Evolutionary conservation across 2,888 invertebrate genomes (phyloP), one percentile per base, ranked within the genome.

Genomic region (Troilus luridus): DNA sequence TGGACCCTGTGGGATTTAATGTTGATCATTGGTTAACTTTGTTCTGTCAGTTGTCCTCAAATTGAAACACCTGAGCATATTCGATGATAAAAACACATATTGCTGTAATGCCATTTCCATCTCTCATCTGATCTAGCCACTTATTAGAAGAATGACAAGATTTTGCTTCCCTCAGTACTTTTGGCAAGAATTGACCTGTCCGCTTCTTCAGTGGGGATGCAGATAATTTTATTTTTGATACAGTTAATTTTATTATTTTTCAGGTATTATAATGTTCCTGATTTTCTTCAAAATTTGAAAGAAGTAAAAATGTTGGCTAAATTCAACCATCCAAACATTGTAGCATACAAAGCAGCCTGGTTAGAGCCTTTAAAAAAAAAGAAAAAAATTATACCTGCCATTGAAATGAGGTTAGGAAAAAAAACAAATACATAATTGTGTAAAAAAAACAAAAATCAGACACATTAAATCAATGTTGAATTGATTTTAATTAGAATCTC

Each of bases 341-440:
- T 98, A 10, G 96, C 97, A 54, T 98, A 97, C 93, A 97, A 97
- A 94, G 96, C 96, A 0, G 97, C 97, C 0, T 98, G 98, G 98
- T 94, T 97, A 60, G 97, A 97, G 94, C 95, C 96, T 72, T 85
- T 92, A 17, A 89, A 91, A n/a, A 89, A 91, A 72, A 85, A 59
- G 24, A 92, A 91, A 54, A 91, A 91, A 60, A 56, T 58, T 27
- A 54, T 88, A 14, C 81, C 62, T 72, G 89, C 91, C 54, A 90
- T 90, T n/a, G 91, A 92, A 88, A 90, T 91, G 59, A 91, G 92
- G 92, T 90, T 62, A 88, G 54, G 27, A 58, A 62, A 59, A 62
- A 59, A 58, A 85, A 77, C 7, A 62, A 62, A 7, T 21, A 21
- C 19, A 72, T 7, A 77, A 41, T 17, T 11, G 12, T 17, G 21